phyloP scores from a whole-genome alignment of 2,888 invertebrate genomes.

The Drosophila incognita region DNA sequence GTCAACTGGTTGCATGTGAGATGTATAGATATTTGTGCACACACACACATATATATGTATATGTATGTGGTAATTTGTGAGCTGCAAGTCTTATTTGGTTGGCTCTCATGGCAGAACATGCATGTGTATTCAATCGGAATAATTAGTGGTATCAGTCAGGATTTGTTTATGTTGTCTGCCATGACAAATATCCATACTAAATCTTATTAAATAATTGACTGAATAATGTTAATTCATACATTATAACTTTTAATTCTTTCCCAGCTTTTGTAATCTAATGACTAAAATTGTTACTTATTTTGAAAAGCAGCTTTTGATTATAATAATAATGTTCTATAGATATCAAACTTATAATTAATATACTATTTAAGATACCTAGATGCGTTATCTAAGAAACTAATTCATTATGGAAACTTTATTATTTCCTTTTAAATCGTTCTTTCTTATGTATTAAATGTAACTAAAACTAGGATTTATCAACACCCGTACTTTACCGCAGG shows the following conservation, averaged over 20 bases:
- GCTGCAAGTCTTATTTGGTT: slow-evolving; percentile 45
- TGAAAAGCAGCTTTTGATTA: too few species aligned
- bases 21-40: slow-evolving; percentile 5
- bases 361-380: background rate
- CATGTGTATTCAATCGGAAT: slow-evolving; percentile 71
- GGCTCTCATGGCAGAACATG: slow-evolving; percentile 35
- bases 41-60: background rate
- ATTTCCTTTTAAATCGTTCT: background rate
- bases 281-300: background rate
- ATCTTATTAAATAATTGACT: slow-evolving; percentile 7
- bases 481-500: background rate
- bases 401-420: background rate
- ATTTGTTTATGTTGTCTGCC: slow-evolving; percentile 33
- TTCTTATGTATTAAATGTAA: background rate
- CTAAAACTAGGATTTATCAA: background rate
- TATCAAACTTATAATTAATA: background rate
- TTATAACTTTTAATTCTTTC: too few species aligned
- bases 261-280: background rate
- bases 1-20: slow-evolving; percentile 25
- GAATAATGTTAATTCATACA: background rate
- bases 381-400: background rate
- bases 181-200: slow-evolving; percentile 4
- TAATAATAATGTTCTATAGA: too few species aligned
- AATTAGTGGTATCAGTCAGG: slow-evolving; percentile 52
- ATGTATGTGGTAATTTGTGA: slow-evolving; percentile 36